Conservation (phyloP, 1,140 invertebrate genomes). For the Diachasmimorpha longicaudata region DNA sequence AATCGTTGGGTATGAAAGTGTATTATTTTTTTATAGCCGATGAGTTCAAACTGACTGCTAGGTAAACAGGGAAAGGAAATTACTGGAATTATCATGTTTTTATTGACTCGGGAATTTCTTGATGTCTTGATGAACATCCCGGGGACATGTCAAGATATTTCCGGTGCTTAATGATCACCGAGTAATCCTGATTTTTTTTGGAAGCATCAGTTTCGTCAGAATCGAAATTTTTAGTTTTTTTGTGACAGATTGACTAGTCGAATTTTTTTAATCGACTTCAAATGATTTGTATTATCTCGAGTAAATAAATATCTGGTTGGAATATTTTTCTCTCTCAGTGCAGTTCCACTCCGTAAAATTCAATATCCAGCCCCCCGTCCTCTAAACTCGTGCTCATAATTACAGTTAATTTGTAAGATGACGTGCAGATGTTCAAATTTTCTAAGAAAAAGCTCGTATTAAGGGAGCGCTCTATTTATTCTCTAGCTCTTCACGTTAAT, state of each 20-base stretch:
- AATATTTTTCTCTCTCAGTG: too few species aligned
- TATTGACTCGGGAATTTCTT: too few species aligned
- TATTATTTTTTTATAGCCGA: background rate
- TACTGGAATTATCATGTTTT: too few species aligned
- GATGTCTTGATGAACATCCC: too few species aligned
- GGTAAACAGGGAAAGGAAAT: background rate
- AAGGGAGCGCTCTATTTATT: background rate
- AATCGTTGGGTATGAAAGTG: background rate
- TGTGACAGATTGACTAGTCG: background rate
- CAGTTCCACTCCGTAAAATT: background rate
- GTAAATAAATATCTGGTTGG: too few species aligned
- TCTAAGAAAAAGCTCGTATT: background rate
- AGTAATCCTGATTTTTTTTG: background rate
- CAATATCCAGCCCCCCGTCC: background rate
- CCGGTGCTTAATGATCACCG: background rate
- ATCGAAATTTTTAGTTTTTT: background rate
- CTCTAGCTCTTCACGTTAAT: background rate
- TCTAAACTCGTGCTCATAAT: background rate
- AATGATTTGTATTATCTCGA: too few species aligned
- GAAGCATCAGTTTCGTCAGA: background rate
- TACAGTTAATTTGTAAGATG: background rate
- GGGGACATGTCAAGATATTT: too few species aligned
- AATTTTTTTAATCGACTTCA: too few species aligned
- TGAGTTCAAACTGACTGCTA: background rate
- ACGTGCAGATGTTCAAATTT: background rate